Evolutionary conservation across 2,113 vertebrate species (phyloP).

Genomic region (Notarius quadriscutis): DNA sequence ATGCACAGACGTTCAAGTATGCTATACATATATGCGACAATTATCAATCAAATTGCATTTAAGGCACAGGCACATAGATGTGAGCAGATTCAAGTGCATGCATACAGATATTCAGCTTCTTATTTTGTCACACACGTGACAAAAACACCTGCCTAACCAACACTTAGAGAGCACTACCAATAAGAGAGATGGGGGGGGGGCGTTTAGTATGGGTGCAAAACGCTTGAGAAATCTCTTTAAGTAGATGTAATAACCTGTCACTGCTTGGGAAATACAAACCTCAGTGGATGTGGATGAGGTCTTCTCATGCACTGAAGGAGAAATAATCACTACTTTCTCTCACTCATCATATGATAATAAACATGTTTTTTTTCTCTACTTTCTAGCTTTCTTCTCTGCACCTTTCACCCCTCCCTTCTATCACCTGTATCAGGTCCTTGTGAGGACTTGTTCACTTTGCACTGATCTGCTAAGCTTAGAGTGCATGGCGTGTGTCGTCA

Average conservation of each 20-base stretch:
- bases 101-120: not conserved
- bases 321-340: conserved; percentile 74
- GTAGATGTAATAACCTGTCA: conserved; percentile 47
- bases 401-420: conserved; percentile 1
- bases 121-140: not conserved
- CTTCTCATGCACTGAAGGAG: conserved; percentile 64
- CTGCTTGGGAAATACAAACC: conserved; percentile 46
- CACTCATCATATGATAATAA: conserved; percentile 90
- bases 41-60: not conserved
- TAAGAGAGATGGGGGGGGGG: not conserved
- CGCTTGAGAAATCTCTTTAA: conserved; percentile 38
- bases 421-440: conserved; percentile 3
- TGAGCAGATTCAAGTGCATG: not conserved
- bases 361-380: conserved; percentile 45
- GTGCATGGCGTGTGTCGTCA: not conserved
- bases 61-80: not conserved
- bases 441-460: conserved; percentile 8
- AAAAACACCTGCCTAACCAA: not conserved
- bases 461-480: conserved; percentile 13
- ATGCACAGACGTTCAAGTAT: too few relatives aligned
- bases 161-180: not conserved
- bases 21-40: not conserved
- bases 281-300: conserved; percentile 42
- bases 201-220: conserved; percentile 3
- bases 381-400: not conserved